These are phyloP conservation scores for Sclerodermus sp. DNA, from an alignment of 2,888 invertebrate species.

Conservation along the genomic window DNA sequence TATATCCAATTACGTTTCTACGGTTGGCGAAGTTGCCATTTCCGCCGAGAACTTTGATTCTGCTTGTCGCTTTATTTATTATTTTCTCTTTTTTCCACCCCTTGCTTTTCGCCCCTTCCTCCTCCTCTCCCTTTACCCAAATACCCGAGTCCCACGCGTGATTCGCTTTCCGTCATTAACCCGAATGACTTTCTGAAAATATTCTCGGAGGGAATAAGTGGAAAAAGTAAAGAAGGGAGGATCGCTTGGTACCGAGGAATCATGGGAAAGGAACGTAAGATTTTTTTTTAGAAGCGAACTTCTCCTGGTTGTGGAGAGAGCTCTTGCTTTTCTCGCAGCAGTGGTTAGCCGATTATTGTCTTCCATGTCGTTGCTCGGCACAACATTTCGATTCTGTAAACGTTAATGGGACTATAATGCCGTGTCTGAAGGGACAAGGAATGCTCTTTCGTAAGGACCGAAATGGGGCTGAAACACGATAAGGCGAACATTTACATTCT, in stretches of 20 bases:
- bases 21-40: constrained; percentile 22
- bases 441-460: constrained; percentile 18
- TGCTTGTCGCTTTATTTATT: constrained; percentile 20
- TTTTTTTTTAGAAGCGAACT: no score
- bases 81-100: background rate
- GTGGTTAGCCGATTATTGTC: constrained; percentile 6
- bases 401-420: constrained; percentile 31
- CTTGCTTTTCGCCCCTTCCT: no score
- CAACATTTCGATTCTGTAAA: constrained; percentile 32
- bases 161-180: no score
- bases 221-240: no score
- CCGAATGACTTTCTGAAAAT: no score
- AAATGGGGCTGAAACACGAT: constrained; percentile 33
- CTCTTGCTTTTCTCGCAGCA: no score
- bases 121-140: no score
- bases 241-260: no score
- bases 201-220: no score
- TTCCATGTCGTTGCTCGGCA: constrained; percentile 33
- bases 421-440: constrained; percentile 19
- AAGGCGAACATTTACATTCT: constrained; percentile 49
- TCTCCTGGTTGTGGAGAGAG: no score
- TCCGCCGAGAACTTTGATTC: constrained; percentile 19
- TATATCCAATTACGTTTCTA: constrained; percentile 45
- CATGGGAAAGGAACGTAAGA: no score
- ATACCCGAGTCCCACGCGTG: no score